phyloP scores from a whole-genome alignment of 2,888 invertebrate genomes.

The Pristionchus japonicus region DNA sequence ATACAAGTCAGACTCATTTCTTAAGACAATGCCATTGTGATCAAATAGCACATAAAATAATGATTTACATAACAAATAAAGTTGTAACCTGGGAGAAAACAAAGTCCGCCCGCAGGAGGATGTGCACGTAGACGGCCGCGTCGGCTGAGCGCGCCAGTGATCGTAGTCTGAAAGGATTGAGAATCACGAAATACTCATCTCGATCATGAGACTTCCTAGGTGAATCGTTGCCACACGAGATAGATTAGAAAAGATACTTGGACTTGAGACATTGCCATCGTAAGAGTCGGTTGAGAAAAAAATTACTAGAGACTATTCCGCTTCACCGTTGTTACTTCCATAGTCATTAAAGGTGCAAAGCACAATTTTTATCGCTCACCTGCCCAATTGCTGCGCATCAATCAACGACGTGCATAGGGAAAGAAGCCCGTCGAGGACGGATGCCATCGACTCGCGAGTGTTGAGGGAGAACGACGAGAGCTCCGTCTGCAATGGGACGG shows the following conservation, averaged over 20 bases:
- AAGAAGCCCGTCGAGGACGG: conserved; percentile 65
- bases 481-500: conserved; percentile 48
- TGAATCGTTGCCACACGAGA: background rate
- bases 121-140: conserved; percentile 61
- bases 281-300: too few relatives aligned
- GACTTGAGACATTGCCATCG: too few relatives aligned
- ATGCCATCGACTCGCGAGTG: conserved; percentile 56
- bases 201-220: too few relatives aligned
- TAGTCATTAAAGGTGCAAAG: too few relatives aligned
- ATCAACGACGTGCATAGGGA: conserved; percentile 63
- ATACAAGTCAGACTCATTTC: background rate
- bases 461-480: conserved; percentile 58
- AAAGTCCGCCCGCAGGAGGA: conserved; percentile 68
- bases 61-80: background rate
- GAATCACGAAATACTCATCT: background rate
- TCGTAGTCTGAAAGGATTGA: background rate
- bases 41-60: background rate
- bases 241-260: too few relatives aligned
- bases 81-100: conserved; percentile 62
- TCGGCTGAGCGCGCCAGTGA: conserved; percentile 45
- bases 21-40: background rate
- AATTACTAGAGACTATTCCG: too few relatives aligned
- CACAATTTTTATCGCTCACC: background rate
- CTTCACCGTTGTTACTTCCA: background rate
- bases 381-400: conserved; percentile 66